Conservation (phyloP, 1,140 invertebrate genomes). For the Hylaeus anthracinus region DNA sequence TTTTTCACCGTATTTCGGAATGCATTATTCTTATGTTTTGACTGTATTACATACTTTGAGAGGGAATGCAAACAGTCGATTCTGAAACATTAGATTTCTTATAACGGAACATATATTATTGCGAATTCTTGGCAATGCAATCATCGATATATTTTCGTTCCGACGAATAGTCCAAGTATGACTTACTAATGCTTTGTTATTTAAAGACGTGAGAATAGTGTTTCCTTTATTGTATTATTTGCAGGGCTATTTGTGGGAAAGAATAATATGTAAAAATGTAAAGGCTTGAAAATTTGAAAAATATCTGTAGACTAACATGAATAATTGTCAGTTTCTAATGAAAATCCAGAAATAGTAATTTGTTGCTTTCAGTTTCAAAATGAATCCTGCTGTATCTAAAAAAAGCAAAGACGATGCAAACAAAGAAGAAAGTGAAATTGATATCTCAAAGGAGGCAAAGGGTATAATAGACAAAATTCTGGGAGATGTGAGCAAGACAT, state of each 20-base stretch:
- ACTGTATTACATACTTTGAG: neutral
- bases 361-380: conserved; percentile 65
- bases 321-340: neutral
- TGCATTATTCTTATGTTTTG: conserved; percentile 17
- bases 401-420: conserved; percentile 75
- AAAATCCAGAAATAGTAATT: neutral
- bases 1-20: no score
- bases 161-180: conserved; percentile 30
- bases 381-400: conserved; percentile 71
- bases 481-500: conserved; percentile 90
- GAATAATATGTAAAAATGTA: neutral
- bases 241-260: neutral
- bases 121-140: conserved; percentile 23
- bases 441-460: conserved; percentile 85
- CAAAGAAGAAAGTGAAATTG: conserved; percentile 76
- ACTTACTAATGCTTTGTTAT: conserved; percentile 13
- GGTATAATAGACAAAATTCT: conserved; percentile 87
- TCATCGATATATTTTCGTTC: conserved; percentile 56
- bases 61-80: neutral
- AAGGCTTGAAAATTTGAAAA: neutral
- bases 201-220: conserved; percentile 22
- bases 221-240: neutral
- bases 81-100: neutral
- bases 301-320: neutral
- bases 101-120: neutral